A percentile compares a stretch with the other conserved stretches of the same genome.
phyloP scores from a whole-genome alignment of 1,140 invertebrate species.

The Drosophila gunungcola region DNA sequence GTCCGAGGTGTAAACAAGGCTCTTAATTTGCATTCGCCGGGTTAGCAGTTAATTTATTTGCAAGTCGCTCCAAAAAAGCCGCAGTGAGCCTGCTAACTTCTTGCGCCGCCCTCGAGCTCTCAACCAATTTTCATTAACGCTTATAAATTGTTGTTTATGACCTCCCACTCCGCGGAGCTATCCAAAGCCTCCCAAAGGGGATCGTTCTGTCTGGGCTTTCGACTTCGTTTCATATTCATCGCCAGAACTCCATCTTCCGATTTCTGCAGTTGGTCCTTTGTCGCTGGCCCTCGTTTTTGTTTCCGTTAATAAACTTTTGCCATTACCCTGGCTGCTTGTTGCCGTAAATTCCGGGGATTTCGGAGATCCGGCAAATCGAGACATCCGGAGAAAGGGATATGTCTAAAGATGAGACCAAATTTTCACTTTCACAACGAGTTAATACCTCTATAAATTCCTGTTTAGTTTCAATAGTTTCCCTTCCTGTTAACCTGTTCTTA shows the following conservation, averaged over 20 bases:
- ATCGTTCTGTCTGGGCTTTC: conserved; percentile 16
- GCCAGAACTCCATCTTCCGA: conserved; percentile 50
- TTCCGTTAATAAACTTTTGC: conserved; percentile 77
- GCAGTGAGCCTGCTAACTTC: conserved; percentile 29
- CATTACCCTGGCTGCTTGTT: conserved; percentile 76
- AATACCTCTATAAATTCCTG: conserved; percentile 10
- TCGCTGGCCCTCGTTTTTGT: conserved; percentile 17
- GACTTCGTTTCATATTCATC: conserved; percentile 76
- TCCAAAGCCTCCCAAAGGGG: conserved; percentile 13
- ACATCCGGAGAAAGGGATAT: not conserved
- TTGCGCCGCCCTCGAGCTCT: conserved; percentile 31
- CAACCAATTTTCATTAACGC: conserved; percentile 81
- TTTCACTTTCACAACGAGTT: conserved; percentile 31
- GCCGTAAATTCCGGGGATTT: conserved; percentile 54
- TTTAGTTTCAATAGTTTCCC: conserved; percentile 19
- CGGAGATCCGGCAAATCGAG: conserved; percentile 2
- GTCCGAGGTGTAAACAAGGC: conserved; percentile 65
- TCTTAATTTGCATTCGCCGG: conserved; percentile 55
- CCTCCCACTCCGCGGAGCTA: conserved; percentile 14
- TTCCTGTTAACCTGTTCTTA: conserved; percentile 11
- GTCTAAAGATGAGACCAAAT: conserved; percentile 7
- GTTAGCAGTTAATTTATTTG: conserved; percentile 69
- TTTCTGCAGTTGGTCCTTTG: conserved; percentile 19
- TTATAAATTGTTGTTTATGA: conserved; percentile 81
- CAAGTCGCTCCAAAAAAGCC: conserved; percentile 49